Percentiles rank a stretch among this genome's conserved stretches.
Evolutionary conservation across 2,113 vertebrate species (phyloP).

Genomic region (Cottus gobio): DNA sequence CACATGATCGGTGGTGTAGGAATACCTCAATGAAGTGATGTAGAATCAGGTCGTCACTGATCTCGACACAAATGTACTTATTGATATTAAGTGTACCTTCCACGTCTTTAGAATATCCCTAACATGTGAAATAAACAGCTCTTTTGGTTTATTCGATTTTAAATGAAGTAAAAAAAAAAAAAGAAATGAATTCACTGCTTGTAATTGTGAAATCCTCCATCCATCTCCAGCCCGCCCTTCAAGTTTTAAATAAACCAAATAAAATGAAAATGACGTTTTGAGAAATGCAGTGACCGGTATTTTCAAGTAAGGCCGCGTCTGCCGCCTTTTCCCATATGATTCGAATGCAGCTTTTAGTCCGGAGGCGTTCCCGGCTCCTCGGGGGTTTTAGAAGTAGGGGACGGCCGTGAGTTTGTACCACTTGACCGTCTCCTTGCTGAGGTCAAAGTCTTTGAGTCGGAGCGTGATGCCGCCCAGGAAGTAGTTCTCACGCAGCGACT

Average conservation of each 20-base stretch:
- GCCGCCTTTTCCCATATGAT: conserved; percentile 38
- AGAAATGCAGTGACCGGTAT: conserved; percentile 35
- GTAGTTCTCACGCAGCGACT: conserved; percentile 96
- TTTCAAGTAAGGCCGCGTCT: conserved; percentile 50
- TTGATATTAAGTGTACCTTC: background rate
- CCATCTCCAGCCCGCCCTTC: background rate
- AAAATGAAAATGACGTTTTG: background rate
- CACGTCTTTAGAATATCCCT: background rate
- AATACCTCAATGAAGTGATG: too few relatives aligned
- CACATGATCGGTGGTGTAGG: background rate
- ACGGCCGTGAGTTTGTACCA: conserved; percentile 95
- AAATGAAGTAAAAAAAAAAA: conserved; percentile 11
- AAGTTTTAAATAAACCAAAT: background rate
- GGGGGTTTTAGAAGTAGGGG: conserved; percentile 90
- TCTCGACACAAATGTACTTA: background rate
- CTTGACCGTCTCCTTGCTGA: conserved; percentile 95
- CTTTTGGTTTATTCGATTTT: conserved; percentile 28
- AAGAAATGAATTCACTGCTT: background rate
- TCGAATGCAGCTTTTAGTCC: conserved; percentile 38
- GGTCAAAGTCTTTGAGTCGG: conserved; percentile 95
- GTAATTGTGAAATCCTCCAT: conserved; percentile 4
- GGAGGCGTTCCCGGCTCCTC: conserved; percentile 17
- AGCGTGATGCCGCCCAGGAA: conserved; percentile 95
- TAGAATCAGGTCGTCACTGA: background rate
- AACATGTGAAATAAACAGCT: conserved; percentile 13